Evolutionary conservation across 2,113 vertebrate genomes (phyloP), one percentile per base, ranked within the genome.

Genomic region (Psittacara wagleri): DNA sequence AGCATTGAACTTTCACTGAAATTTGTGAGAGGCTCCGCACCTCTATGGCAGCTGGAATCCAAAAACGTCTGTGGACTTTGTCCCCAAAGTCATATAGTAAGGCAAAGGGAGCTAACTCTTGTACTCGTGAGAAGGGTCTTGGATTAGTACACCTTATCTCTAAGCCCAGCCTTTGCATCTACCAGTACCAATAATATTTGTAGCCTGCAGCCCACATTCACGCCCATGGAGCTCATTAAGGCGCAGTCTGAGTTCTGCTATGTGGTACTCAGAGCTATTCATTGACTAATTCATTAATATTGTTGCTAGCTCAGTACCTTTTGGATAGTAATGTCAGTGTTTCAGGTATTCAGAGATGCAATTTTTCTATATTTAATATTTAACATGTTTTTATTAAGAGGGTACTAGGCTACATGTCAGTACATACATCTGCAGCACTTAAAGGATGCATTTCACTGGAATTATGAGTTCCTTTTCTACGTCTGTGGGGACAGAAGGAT

Each of bases 171-270:
- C 4, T 74, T 79, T 7, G 5, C 8, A 17, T 70, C 46, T 46
- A 59, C 28, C 18, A 51, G 5, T 22, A 62, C 7, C 3, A 4
- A 31, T 14, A 61, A 18, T 51, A 64, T 64, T 70, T 82, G 17
- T 59, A 82, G 24, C 5, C 23, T 20, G 25, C 24, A 66, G n/a
- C 12, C 35, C 3, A 0, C 0, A 0, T 44, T 88, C n/a, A 76
- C 13, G 4, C 5, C 6, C 22, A 37, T 11, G 25, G 27, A 86
- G 17, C 11, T 61, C 35, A 48, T 55, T 39, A 88, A 64, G 22
- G 35, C 13, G 54, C 66, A 55, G 10, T 49, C 22, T 7, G 13
- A 49, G n/a, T 73, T 93, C 43, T 57, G 12, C 18, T 80, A 7
- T 3, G 4, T 9, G 4, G 8, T n/a, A 4, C 9, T 75, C 33